Percentiles rank a stretch among this genome's conserved stretches.
Evolutionary conservation across 64 coral and sea anemone species (phyloP).

Genomic region (Actinia tenebrosa): DNA sequence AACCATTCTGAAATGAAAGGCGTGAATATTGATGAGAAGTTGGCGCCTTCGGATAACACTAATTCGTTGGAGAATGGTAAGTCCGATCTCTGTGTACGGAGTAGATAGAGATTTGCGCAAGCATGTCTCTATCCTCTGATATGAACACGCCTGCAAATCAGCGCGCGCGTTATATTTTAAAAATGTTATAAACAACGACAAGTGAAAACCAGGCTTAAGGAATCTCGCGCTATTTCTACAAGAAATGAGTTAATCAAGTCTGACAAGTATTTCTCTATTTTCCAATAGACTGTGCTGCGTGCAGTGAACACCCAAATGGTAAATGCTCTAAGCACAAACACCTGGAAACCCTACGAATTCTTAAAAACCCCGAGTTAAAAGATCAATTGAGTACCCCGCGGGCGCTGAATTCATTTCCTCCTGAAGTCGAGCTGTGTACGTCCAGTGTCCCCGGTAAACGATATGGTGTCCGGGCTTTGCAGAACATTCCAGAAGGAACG

Average conservation of each 20-base stretch:
- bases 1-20: conserved; percentile 9
- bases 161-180: too few relatives aligned
- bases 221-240: too few relatives aligned
- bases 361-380: not conserved
- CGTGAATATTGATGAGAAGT: not conserved
- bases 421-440: conserved; percentile 58
- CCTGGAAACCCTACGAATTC: conserved; percentile 13
- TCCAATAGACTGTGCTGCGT: conserved; percentile 25
- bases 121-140: too few relatives aligned
- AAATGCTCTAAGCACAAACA: conserved; percentile 35
- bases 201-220: too few relatives aligned
- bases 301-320: not conserved
- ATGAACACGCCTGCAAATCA: too few relatives aligned
- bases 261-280: not conserved
- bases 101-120: too few relatives aligned
- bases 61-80: not conserved
- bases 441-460: conserved; percentile 51
- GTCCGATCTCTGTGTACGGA: not conserved
- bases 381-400: not conserved
- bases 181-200: too few relatives aligned
- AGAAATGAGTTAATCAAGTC: not conserved
- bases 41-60: not conserved
- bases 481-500: conserved; percentile 46
- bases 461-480: conserved; percentile 52
- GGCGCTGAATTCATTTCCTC: conserved; percentile 48